Evolutionary conservation across 2,888 invertebrate genomes (phyloP).

Genomic region (Furcula furcula): DNA sequence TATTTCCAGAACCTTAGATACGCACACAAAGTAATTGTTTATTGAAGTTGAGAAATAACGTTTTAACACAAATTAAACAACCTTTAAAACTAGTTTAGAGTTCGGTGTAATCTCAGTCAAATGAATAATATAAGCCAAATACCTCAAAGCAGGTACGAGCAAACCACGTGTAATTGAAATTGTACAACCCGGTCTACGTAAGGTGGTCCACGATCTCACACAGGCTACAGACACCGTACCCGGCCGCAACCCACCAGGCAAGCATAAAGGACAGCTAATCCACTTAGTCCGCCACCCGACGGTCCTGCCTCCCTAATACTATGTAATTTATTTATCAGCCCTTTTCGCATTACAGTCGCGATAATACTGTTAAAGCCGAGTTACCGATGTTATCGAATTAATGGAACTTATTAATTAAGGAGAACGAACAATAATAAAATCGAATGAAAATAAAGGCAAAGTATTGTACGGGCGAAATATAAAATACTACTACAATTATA

Average conservation of each 20-base stretch:
- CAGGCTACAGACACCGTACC: constrained; percentile 15
- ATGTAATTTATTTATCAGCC: constrained; percentile 30
- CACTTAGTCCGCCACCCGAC: constrained; percentile 18
- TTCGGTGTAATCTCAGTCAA: too few relatives aligned
- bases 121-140: too few relatives aligned
- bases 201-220: not conserved
- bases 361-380: constrained; percentile 5
- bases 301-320: constrained; percentile 19
- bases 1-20: too few relatives aligned
- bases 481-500: too few relatives aligned
- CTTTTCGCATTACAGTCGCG: constrained; percentile 11
- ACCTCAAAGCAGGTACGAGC: too few relatives aligned
- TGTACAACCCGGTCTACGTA: not conserved
- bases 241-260: constrained; percentile 9
- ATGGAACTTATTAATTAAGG: constrained; percentile 4
- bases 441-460: not conserved
- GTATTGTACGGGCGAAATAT: too few relatives aligned
- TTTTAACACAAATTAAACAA: too few relatives aligned
- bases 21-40: too few relatives aligned
- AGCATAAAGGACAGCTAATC: constrained; percentile 27
- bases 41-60: too few relatives aligned
- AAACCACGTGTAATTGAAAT: not conserved
- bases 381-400: constrained; percentile 1
- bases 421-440: not conserved
- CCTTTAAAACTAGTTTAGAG: too few relatives aligned